phyloP scores from a whole-genome alignment of 2,113 vertebrate genomes.

The Monarcha castaneiventris region DNA sequence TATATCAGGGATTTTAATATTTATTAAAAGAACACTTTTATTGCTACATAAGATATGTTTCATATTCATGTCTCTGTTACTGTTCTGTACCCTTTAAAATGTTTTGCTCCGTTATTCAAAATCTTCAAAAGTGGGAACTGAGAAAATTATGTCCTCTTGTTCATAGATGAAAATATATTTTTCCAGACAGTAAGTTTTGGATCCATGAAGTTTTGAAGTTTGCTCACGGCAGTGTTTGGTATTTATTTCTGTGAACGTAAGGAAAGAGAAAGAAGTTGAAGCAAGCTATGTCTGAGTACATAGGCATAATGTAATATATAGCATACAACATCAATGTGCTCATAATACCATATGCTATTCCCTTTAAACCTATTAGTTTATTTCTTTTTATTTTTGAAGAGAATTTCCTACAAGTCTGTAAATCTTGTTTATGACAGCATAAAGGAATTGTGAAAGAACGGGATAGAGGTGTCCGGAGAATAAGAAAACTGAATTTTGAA shows the following conservation, averaged over 20 bases:
- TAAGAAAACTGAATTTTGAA: not conserved
- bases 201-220: not conserved
- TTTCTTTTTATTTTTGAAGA: not conserved
- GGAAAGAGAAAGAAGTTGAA: not conserved
- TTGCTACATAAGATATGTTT: not conserved
- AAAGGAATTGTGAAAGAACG: not conserved
- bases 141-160: not conserved
- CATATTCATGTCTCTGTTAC: not conserved
- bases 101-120: not conserved
- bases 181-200: not conserved
- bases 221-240: not conserved
- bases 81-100: not conserved
- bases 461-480: not conserved
- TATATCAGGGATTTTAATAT: not conserved
- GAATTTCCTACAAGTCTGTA: not conserved
- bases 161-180: not conserved
- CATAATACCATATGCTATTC: not conserved
- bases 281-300: not conserved
- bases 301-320: not conserved
- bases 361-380: not conserved
- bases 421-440: not conserved
- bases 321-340: not conserved
- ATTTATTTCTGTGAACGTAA: not conserved
- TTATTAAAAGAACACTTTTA: conserved; percentile 6
- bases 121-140: not conserved